Evolutionary conservation across 64 coral and sea anemone genomes (phyloP), one percentile per base, ranked within the genome.

Genomic region (Acropora yongei): DNA sequence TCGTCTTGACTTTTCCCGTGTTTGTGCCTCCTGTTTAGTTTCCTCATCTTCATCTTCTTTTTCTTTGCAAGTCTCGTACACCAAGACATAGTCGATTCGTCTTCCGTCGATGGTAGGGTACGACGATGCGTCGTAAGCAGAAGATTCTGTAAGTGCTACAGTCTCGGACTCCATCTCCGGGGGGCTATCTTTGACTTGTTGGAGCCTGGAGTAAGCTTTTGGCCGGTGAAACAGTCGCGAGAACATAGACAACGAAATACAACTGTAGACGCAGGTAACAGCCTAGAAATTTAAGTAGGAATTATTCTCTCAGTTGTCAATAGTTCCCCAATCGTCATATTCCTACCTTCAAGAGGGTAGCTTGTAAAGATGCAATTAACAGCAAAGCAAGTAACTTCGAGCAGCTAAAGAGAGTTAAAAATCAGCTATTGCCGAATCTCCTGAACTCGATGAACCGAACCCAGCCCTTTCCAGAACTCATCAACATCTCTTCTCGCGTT

Each of bases 31-130:
- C 3, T 77, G 57, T 30, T 84, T 86, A 0, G 76, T 17, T 1
- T 93, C 84, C 8, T 86, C 58, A 53, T 93, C 83, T 80, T 93
- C 49, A 41, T 87, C 83, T 39, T 93, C 91, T 8, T 87, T 61
- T 47, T 93, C 91, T 57, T 80, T 84, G 43, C 83, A 87, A 1
- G 68, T 72, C 30, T 93, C 91, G 75, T 93, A 93, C 0, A 93
- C 91, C 60, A 93, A 87, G 30, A 93, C 84, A 17, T 93, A 93
- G 76, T 93, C 91, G 17, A 87, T 80, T 44, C 77, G 75, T 41
- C 47, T 7, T 20, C 83, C 91, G 12, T 63, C 63, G 11, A 63
- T 39, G 10, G 65, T 48, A 41, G 77, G 78, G 60, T 79, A 80
- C 10, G 60, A 11, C 13, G 40, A 8, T 10, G 6, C 10, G 51